Percentiles rank a stretch among this genome's conserved stretches.
phyloP scores from a whole-genome alignment of 2,888 invertebrate species.

The Lepidochrysops patricia region DNA sequence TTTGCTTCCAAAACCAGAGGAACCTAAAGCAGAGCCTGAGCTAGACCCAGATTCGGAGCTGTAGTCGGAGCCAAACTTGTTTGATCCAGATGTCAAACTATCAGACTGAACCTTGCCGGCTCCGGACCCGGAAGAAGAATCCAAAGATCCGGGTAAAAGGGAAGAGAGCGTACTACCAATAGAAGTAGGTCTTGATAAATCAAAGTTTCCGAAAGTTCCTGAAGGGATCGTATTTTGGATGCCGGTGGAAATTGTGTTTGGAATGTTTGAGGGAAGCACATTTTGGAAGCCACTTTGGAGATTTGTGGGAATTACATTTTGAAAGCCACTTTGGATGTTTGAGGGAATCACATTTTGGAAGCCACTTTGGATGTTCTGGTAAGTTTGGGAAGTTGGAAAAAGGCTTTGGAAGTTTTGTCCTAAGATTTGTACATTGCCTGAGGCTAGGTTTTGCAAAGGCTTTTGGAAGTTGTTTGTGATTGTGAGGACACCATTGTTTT shows the following conservation, averaged over 20 bases:
- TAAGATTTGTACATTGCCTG: not conserved
- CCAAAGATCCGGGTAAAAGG: not conserved
- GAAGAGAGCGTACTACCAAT: not conserved
- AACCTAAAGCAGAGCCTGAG: not conserved
- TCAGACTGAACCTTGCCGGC: not conserved
- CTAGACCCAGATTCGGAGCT: slow-evolving; percentile 15
- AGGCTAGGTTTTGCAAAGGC: not conserved
- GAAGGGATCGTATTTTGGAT: not conserved
- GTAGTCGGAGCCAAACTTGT: slow-evolving; percentile 13
- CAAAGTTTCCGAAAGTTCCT: not conserved
- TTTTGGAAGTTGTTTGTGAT: not conserved
- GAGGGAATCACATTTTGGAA: not conserved
- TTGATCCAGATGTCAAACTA: slow-evolving; percentile 8
- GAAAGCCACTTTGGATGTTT: too few species aligned
- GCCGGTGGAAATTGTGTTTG: not conserved
- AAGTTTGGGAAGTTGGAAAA: not conserved
- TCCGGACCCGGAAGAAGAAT: not conserved
- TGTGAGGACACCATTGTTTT: not conserved
- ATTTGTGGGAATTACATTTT: not conserved
- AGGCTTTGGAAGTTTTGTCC: not conserved
- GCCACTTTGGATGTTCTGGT: not conserved
- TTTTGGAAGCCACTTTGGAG: not conserved
- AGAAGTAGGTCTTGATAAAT: not conserved
- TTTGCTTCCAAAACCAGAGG: not conserved
- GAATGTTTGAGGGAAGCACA: not conserved